Base-by-base conservation (phyloP, 2,888 invertebrate genomes). In the Ferrisia virgata region DNA sequence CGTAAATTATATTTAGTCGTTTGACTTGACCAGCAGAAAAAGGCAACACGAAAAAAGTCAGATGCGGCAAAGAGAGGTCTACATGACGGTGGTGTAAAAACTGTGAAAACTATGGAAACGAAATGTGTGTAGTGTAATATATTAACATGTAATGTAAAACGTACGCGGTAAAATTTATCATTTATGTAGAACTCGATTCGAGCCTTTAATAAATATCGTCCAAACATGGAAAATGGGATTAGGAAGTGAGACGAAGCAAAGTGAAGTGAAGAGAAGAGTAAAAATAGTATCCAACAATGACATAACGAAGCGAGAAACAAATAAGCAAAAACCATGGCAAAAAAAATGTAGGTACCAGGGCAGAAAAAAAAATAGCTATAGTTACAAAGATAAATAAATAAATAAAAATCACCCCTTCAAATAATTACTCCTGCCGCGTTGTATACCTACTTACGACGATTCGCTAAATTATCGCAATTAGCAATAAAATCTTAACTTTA, bases 401-500 rank as follows among this genome's bases (percentile, higher is more conserved):
- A 58, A 58, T 58, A 47, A 53, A 53, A 53, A 53, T 53, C 53
- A 53, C 22, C 53, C 53, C 64, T 25, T 64, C 64, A 64, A 28
- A 25, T 28, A 64, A 64, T 64, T 64, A 64, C 64, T 13, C 18
- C 64, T 28, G 28, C 28, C 53, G 53, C 13, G 40, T 11, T 53
- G n/a, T n/a, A n/a, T n/a, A n/a, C n/a, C n/a, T n/a, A n/a, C n/a
- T n/a, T n/a, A 39, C 28, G n/a, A 76, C 72, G 72, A 36, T 76
- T 76, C 13, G 36, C 33, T 36, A 76, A 76, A 76, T 76, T 76
- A 76, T 76, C 72, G 36, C 36, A 76, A 76, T 76, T 76, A 76
- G 36, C 72, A 76, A 76, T 76, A 76, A 76, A 76, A 76, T 76
- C 72, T 76, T 28, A 76, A 76, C 72, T 76, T 76, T 36, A 76